Percentiles rank a stretch among this genome's conserved stretches.
Evolutionary conservation across 2,113 vertebrate genomes (phyloP).

Genomic region (Crotophaga sulcirostris): DNA sequence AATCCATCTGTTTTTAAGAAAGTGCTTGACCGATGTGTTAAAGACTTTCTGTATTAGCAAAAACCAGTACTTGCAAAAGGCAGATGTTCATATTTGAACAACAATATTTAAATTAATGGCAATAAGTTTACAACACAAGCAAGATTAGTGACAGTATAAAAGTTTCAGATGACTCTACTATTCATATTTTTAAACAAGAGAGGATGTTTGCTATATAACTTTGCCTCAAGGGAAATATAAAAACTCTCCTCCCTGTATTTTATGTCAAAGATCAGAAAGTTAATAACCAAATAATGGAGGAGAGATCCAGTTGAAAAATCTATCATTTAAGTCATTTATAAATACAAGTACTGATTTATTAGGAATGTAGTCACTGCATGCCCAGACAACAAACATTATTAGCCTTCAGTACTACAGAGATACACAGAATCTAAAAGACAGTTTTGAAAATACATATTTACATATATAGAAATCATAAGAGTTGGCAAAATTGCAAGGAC

Average conservation of each 20-base stretch:
- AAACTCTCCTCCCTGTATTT: neutral
- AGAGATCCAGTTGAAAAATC: neutral
- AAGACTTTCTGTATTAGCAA: slow-evolving; percentile 44
- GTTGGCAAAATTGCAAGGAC: neutral
- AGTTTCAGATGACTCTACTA: neutral
- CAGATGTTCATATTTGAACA: neutral
- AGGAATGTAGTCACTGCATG: neutral
- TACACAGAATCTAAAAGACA: neutral
- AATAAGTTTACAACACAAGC: neutral
- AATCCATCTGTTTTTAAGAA: slow-evolving; percentile 31
- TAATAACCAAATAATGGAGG: neutral
- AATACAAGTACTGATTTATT: neutral
- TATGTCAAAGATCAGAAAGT: neutral
- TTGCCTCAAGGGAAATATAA: neutral
- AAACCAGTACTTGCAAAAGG: neutral
- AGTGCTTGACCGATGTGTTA: neutral
- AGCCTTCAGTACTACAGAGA: neutral
- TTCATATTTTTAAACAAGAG: neutral
- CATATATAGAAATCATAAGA: neutral
- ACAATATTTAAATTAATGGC: neutral
- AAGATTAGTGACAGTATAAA: neutral
- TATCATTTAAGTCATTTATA: neutral
- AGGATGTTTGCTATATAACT: neutral
- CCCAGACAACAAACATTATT: neutral
- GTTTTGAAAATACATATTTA: neutral